Evolutionary conservation across 2,113 vertebrate genomes (phyloP).

Genomic region (Zosterops borbonicus): DNA sequence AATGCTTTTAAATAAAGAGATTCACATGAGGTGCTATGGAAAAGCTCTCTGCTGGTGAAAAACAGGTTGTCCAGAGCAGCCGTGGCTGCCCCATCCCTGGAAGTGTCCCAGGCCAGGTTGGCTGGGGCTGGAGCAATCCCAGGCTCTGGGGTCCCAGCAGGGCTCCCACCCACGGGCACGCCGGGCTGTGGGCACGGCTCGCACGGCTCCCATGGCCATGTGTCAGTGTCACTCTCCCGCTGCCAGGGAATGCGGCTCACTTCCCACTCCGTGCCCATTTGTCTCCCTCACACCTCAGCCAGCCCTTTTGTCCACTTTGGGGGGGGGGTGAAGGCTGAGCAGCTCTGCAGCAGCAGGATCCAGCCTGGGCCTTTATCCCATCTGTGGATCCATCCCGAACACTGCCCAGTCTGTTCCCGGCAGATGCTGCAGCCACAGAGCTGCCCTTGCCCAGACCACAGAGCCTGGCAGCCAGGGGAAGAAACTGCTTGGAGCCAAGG

Average conservation of each 20-base stretch:
- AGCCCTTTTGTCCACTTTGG: background rate
- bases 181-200: background rate
- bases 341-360: background rate
- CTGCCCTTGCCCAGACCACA: slow-evolving; percentile 57
- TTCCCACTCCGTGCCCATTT: background rate
- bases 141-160: background rate
- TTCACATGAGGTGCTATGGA: background rate
- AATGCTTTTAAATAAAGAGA: background rate
- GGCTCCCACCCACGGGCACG: background rate
- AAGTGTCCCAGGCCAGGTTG: background rate
- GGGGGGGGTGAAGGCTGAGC: background rate
- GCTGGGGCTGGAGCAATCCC: background rate
- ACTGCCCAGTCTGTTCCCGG: slow-evolving; percentile 6
- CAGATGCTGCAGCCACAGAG: background rate
- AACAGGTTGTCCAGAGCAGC: background rate
- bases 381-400: background rate
- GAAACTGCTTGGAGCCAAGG: background rate
- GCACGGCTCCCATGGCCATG: background rate
- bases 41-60: too few relatives aligned
- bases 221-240: slow-evolving; percentile 50
- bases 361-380: background rate
- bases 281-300: slow-evolving; percentile 37
- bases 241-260: slow-evolving; percentile 34
- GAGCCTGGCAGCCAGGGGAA: slow-evolving; percentile 2
- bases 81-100: background rate